Percentiles rank a stretch among this genome's conserved stretches.
Evolutionary conservation across 2,888 invertebrate genomes (phyloP).

Genomic region (Erebia aethiops): DNA sequence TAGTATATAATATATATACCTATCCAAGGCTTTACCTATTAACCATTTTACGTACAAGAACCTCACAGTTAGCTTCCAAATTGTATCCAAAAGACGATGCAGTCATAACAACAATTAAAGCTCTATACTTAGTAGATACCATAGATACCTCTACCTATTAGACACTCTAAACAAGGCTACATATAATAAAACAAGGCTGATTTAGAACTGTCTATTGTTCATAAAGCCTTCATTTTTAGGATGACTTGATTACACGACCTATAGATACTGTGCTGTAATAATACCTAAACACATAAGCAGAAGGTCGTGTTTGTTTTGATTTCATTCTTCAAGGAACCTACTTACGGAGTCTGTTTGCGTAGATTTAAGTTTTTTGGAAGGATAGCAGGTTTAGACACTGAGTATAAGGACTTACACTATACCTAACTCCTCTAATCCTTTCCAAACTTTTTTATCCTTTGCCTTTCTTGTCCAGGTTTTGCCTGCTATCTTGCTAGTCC

Average conservation of each 20-base stretch:
- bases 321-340: too few species aligned
- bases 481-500: too few species aligned
- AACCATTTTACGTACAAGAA: neutral
- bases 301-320: too few species aligned
- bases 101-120: neutral
- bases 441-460: too few species aligned
- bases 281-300: too few species aligned
- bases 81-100: neutral
- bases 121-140: neutral
- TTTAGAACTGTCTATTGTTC: constrained; percentile 2
- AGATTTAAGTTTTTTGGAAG: too few species aligned
- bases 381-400: too few species aligned
- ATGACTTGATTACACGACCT: neutral
- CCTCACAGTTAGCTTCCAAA: neutral
- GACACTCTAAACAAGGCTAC: neutral
- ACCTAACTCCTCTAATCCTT: too few species aligned
- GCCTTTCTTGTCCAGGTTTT: too few species aligned
- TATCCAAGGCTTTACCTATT: neutral
- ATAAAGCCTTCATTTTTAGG: constrained; percentile 6
- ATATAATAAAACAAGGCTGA: constrained; percentile 2
- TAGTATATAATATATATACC: neutral
- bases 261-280: neutral
- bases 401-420: too few species aligned
- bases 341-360: too few species aligned
- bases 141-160: neutral